A percentile compares a stretch with the other conserved stretches of the same genome.
Conservation (phyloP, 2,113 vertebrate species). For the Entosphenus tridentatus region DNA sequence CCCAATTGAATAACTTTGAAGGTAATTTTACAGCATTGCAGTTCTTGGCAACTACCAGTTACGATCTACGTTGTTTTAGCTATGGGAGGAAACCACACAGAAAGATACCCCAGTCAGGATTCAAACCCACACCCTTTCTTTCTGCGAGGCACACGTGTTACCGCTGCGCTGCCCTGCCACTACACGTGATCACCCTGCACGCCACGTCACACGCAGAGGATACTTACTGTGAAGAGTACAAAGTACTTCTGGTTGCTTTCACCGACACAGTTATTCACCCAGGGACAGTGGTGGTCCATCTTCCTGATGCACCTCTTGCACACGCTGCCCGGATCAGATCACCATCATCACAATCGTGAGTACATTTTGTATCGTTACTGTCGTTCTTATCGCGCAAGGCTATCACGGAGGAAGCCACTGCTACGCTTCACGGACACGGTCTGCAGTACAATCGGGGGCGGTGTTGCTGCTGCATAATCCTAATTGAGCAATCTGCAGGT, state of each 20-base stretch:
- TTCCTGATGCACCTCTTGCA: conserved; percentile 96
- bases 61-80: not conserved
- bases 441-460: conserved; percentile 1
- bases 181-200: not conserved
- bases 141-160: not conserved
- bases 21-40: not conserved
- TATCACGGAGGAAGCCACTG: no score
- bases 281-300: conserved; percentile 99
- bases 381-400: no score
- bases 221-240: conserved; percentile 94
- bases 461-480: not conserved
- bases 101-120: not conserved
- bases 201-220: not conserved
- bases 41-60: not conserved
- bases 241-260: conserved; percentile 99
- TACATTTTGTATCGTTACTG: no score
- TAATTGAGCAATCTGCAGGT: not conserved
- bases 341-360: not conserved
- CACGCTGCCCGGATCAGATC: conserved; percentile 30
- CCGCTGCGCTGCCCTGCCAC: not conserved
- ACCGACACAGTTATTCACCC: conserved; percentile 98
- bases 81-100: not conserved
- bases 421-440: no score
- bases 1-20: no score
- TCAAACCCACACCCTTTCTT: not conserved